Conservation (phyloP, 2,888 invertebrate species). For the Hofmannophila pseudospretella region DNA sequence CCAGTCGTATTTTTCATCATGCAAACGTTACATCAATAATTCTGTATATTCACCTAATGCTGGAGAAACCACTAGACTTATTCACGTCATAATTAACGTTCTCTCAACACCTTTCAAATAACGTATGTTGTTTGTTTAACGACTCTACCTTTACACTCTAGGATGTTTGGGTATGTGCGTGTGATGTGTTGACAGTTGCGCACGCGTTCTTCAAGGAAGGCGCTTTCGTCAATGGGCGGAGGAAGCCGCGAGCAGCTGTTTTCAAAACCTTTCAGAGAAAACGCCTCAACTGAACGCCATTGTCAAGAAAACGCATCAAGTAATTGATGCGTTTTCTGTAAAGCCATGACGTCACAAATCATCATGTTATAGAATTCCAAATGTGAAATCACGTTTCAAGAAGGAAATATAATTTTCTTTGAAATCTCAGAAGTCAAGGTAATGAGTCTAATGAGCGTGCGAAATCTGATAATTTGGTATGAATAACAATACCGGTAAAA, state of each 20-base stretch:
- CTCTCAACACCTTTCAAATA: too few species aligned
- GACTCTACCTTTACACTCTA: too few species aligned
- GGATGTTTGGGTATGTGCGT: constrained; percentile 10
- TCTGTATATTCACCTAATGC: too few species aligned
- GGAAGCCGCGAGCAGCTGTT: constrained; percentile 45
- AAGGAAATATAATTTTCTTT: too few species aligned
- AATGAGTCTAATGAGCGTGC: constrained; percentile 9
- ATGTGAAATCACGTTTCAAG: background rate
- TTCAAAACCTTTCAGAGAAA: constrained; percentile 48
- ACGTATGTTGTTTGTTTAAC: too few species aligned
- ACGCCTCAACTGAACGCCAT: background rate
- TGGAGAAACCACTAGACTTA: too few species aligned
- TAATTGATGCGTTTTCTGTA: too few species aligned
- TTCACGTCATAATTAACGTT: too few species aligned
- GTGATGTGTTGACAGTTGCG: constrained; percentile 45
- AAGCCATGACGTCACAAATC: background rate
- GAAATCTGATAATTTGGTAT: constrained; percentile 10
- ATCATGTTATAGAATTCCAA: background rate
- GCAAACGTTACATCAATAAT: too few species aligned
- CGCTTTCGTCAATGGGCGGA: constrained; percentile 37
- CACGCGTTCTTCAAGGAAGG: constrained; percentile 65
- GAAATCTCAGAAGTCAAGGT: constrained; percentile 4
- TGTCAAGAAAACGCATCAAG: too few species aligned
- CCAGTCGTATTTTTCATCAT: too few species aligned
- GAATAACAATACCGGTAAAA: constrained; percentile 13